Base-by-base conservation (phyloP, 1,140 invertebrate species). In the Gryllus bimaculatus region DNA sequence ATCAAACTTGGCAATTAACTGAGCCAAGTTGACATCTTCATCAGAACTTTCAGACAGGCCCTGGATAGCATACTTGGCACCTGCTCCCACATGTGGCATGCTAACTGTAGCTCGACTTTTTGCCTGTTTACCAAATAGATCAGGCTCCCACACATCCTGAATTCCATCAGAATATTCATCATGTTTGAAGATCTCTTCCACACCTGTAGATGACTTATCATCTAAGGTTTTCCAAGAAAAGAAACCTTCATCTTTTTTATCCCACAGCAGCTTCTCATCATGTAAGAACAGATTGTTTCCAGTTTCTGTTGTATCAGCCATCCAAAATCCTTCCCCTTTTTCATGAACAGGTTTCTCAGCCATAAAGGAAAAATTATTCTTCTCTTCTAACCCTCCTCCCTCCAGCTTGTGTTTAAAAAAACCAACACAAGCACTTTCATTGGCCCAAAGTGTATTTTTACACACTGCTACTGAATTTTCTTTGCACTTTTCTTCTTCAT, bases 1-100 rank as follows among this genome's bases (percentile, higher is more conserved):
- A 83, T 91, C 88, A 83, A 91, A 91, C 83, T 91, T 92, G 10
- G 90, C 91, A 82, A 91, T 88, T 79, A 91, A 88, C 81, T 90
- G 88, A 8, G 90, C 90, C 81, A 91, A 49, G 21, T 79, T 79
- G 8, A 21, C n/a, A 73, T 79, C 79, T 15, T 79, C 79, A 18
- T 21, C 74, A n/a, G 15, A 8, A 18, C 48, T 48, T 47, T 48
- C 78, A 39, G 78, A 54, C 39, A 47, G 39, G 8, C 18, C 48
- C 18, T n/a, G 18, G n/a, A 8, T 8, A 12, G 0, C 12, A n/a
- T 20, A 13, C n/a, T 18, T 48, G 39, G n/a, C 48, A 49, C 20
- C 77, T 20, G 20, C 18, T 47, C 18, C 49, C 20, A 18, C 13
- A 13, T 66, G 54, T 66, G 54, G 48, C 18, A n/a, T n/a, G 10